These are phyloP conservation scores for Meghimatium bilineatum DNA, from an alignment of 2,888 invertebrate species.

Conservation along the genomic window DNA sequence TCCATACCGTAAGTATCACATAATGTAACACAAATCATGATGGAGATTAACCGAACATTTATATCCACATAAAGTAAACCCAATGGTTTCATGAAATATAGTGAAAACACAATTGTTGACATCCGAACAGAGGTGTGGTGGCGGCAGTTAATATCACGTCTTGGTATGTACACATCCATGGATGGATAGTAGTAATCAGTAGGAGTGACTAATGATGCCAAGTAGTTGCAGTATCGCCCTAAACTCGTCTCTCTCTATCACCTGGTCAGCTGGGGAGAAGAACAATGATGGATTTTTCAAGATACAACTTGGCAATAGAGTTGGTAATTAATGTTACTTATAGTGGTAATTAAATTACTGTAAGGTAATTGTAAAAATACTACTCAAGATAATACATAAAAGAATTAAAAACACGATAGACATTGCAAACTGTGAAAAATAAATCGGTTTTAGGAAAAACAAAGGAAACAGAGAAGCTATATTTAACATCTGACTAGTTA, in stretches of 20 bases:
- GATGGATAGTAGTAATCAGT: background rate
- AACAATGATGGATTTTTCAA: background rate
- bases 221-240: slow-evolving; percentile 50
- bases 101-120: background rate
- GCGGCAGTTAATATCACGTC: background rate
- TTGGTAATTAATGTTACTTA: too few relatives aligned
- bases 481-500: too few relatives aligned
- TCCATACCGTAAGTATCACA: background rate
- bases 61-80: background rate
- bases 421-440: too few relatives aligned
- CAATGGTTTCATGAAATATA: background rate
- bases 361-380: too few relatives aligned
- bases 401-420: too few relatives aligned
- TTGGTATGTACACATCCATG: background rate
- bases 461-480: too few relatives aligned
- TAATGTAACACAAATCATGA: background rate
- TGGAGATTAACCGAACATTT: background rate
- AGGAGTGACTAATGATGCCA: slow-evolving; percentile 48
- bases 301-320: too few relatives aligned
- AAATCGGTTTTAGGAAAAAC: too few relatives aligned
- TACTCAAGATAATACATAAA: too few relatives aligned
- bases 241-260: slow-evolving; percentile 52
- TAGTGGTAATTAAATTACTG: too few relatives aligned
- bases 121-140: background rate
- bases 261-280: slow-evolving; percentile 46